phyloP scores from a whole-genome alignment of 2,888 invertebrate species.

The Drosophila diplacantha region DNA sequence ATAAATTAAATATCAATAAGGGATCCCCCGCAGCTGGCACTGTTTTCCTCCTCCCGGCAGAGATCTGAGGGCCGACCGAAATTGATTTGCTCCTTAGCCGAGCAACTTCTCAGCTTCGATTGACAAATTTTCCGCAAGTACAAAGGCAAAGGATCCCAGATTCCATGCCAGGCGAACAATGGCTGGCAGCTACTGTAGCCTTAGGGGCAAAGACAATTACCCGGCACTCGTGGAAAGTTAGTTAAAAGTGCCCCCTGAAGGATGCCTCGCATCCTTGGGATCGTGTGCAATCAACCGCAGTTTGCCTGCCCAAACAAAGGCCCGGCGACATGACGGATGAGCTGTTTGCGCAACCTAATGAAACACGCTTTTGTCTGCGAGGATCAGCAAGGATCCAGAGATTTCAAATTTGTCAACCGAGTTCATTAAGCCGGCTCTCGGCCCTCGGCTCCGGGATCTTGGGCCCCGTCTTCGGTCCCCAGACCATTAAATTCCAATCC shows the following conservation, averaged over 20 bases:
- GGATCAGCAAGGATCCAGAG: slow-evolving; percentile 63
- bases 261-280: slow-evolving; percentile 43
- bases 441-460: slow-evolving; percentile 29
- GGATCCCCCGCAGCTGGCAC: slow-evolving; percentile 31
- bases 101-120: slow-evolving; percentile 40
- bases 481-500: slow-evolving; percentile 73
- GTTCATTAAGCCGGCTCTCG: slow-evolving; percentile 69
- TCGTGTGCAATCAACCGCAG: slow-evolving; percentile 74
- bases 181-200: slow-evolving; percentile 49
- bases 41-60: slow-evolving; percentile 16
- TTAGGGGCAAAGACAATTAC: slow-evolving; percentile 48
- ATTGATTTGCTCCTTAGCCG: slow-evolving; percentile 53
- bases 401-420: slow-evolving; percentile 69
- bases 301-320: slow-evolving; percentile 60
- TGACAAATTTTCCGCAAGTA: slow-evolving; percentile 57
- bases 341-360: slow-evolving; percentile 72
- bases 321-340: slow-evolving; percentile 44
- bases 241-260: slow-evolving; percentile 49
- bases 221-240: slow-evolving; percentile 61
- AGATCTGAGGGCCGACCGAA: slow-evolving; percentile 53
- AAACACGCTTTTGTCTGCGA: slow-evolving; percentile 49
- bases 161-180: slow-evolving; percentile 14
- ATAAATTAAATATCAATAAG: slow-evolving; percentile 71
- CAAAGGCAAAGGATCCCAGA: slow-evolving; percentile 4
- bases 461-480: slow-evolving; percentile 18